Evolutionary conservation across 1,140 invertebrate genomes (phyloP).

Genomic region (Eriosoma lanigerum): DNA sequence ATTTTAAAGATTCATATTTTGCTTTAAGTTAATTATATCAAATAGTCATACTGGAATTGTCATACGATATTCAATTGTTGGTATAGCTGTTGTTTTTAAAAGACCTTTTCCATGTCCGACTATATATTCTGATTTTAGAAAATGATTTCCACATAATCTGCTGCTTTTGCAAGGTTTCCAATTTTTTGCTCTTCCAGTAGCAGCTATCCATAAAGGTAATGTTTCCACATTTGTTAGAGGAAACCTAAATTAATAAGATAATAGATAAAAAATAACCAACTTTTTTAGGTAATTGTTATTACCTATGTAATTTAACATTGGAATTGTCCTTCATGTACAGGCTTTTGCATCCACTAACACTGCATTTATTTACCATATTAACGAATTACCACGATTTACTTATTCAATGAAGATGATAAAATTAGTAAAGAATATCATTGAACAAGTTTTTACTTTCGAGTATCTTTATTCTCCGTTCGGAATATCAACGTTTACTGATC

Average conservation of each 20-base stretch:
- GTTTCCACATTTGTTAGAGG: slow-evolving; percentile 27
- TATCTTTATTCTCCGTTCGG: no score
- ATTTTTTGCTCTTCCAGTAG: slow-evolving; percentile 14
- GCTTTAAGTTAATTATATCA: not conserved
- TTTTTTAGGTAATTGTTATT: slow-evolving; percentile 27
- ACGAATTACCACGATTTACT: no score
- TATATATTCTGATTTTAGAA: slow-evolving; percentile 33
- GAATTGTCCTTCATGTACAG: not conserved
- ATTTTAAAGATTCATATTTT: not conserved
- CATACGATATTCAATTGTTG: slow-evolving; percentile 35
- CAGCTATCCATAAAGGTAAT: not conserved
- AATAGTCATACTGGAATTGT: not conserved
- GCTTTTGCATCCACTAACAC: slow-evolving; percentile 28
- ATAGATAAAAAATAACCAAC: not conserved
- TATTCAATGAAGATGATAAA: no score
- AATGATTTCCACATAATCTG: slow-evolving; percentile 44
- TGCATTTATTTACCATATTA: slow-evolving; percentile 42
- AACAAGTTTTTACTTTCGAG: no score
- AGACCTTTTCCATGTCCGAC: slow-evolving; percentile 38
- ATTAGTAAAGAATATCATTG: no score
- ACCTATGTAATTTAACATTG: slow-evolving; percentile 44
- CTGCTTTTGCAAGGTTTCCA: slow-evolving; percentile 45
- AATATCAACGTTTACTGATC: no score
- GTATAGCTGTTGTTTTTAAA: slow-evolving; percentile 18
- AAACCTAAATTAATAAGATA: slow-evolving; percentile 18